phyloP scores from a whole-genome alignment of 2,113 vertebrate species.

The Rhynchopsitta pachyrhyncha region DNA sequence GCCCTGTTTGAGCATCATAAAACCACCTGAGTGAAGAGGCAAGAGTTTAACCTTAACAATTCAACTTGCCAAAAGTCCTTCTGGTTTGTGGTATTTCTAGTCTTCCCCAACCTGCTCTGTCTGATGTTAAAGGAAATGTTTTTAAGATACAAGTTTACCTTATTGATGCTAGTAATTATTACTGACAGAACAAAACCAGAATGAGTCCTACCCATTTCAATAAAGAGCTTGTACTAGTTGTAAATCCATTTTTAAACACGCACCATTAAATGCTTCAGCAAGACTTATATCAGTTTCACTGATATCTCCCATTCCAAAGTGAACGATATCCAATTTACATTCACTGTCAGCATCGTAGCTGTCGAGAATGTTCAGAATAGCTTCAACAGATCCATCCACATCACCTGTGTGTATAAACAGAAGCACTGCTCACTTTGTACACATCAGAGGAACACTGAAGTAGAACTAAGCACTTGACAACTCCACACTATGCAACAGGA shows the following conservation, averaged over 20 bases:
- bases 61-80: background rate
- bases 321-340: constrained; percentile 86
- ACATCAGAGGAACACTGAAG: background rate
- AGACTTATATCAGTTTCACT: constrained; percentile 89
- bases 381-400: constrained; percentile 91
- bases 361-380: constrained; percentile 86
- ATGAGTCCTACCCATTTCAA: background rate
- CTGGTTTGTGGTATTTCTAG: background rate
- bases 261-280: constrained; percentile 86
- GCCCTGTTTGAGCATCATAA: background rate
- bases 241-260: background rate
- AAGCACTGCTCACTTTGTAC: background rate
- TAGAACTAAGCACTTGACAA: background rate
- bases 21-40: background rate
- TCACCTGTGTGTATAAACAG: constrained; percentile 78
- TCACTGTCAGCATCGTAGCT: constrained; percentile 86
- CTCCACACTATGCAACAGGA: background rate
- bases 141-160: background rate
- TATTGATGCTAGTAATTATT: background rate
- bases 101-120: background rate
- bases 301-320: constrained; percentile 91
- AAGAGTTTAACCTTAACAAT: background rate
- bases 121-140: background rate
- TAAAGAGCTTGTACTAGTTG: background rate
- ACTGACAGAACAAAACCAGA: background rate